Percentiles rank a stretch among this genome's conserved stretches.
Conservation (phyloP, 2,888 invertebrate genomes). For the Leptopilina drosophilae region DNA sequence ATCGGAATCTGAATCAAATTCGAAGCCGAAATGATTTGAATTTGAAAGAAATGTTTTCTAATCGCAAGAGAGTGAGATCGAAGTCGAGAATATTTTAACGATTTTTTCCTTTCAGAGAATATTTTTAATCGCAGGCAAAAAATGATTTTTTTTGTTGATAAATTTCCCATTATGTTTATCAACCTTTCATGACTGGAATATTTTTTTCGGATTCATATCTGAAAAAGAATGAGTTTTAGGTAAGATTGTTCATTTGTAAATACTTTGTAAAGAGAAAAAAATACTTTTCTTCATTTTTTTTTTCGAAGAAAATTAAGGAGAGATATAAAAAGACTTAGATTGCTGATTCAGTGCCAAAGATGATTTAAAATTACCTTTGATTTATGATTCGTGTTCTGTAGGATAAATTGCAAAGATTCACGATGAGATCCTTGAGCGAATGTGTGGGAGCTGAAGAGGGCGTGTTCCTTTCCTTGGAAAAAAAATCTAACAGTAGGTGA, state of each 20-base stretch:
- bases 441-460: conserved; percentile 38
- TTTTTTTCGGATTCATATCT: conserved; percentile 25
- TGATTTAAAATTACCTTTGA: conserved; percentile 37
- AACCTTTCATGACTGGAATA: conserved; percentile 17
- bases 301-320: conserved; percentile 1
- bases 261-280: too few species aligned
- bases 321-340: conserved; percentile 11
- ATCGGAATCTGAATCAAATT: not conserved
- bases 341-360: conserved; percentile 40
- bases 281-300: not conserved
- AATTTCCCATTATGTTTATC: conserved; percentile 25
- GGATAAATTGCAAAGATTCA: conserved; percentile 41
- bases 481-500: conserved; percentile 39
- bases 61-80: not conserved
- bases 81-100: not conserved
- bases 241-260: conserved; percentile 24
- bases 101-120: not conserved
- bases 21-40: too few species aligned
- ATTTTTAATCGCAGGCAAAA: not conserved
- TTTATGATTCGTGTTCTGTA: conserved; percentile 41
- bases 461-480: conserved; percentile 37
- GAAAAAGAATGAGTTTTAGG: not conserved
- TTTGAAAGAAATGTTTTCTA: not conserved
- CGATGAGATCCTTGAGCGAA: conserved; percentile 33
- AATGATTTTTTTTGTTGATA: not conserved